Percentiles rank a stretch among this genome's conserved stretches.
Conservation (phyloP, 2,797 vertebrate genomes). For the Paguma larvata region DNA sequence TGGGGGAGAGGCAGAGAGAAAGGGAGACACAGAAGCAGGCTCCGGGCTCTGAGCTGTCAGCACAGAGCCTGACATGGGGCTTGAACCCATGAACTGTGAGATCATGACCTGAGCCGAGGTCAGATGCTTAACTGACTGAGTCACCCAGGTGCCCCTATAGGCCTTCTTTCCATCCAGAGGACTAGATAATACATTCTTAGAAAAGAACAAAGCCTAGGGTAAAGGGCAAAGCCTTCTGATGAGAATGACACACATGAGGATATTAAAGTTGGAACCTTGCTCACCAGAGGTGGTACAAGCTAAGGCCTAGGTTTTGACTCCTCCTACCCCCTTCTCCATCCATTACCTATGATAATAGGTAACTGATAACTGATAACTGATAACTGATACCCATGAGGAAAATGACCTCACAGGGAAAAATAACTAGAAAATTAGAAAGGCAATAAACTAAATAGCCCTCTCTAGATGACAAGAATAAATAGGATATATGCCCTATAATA, state of each 20-base stretch:
- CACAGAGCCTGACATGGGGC: too few species aligned
- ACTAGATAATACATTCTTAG: neutral
- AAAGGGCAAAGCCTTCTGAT: neutral
- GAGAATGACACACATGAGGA: neutral
- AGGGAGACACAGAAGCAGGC: too few species aligned
- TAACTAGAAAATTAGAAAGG: constrained; percentile 11
- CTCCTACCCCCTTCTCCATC: neutral
- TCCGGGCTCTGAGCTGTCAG: too few species aligned
- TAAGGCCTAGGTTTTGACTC: neutral
- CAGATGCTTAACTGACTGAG: too few species aligned
- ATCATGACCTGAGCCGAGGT: too few species aligned
- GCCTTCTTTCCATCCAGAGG: neutral
- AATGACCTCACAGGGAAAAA: constrained; percentile 29
- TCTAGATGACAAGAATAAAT: neutral
- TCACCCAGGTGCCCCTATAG: too few species aligned
- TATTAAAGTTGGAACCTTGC: neutral
- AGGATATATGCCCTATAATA: neutral
- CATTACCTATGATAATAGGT: too few species aligned
- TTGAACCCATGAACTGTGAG: too few species aligned
- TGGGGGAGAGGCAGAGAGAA: too few species aligned
- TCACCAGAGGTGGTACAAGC: neutral
- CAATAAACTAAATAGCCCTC: constrained; percentile 23
- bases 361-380: too few species aligned
- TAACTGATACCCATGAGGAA: neutral
- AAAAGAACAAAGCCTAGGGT: neutral